These are phyloP conservation scores for Danio tinwini DNA, from an alignment of 2,797 vertebrate genomes.

Conservation along the genomic window DNA sequence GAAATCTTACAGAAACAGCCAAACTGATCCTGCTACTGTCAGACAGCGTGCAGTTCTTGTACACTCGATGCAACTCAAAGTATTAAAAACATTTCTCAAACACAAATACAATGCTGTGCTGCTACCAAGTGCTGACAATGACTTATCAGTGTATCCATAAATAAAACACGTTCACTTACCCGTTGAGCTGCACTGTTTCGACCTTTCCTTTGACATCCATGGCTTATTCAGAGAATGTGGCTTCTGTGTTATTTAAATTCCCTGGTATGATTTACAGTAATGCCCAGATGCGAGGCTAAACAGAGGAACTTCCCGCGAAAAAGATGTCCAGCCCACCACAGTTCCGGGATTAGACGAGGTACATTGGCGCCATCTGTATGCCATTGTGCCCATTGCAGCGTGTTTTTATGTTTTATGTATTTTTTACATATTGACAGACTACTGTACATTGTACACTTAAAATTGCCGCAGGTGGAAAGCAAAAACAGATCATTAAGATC, in stretches of 20 bases:
- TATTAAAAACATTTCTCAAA: not conserved
- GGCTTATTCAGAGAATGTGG: not conserved
- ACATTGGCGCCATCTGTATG: conserved; percentile 1
- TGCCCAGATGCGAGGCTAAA: not conserved
- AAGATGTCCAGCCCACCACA: not conserved
- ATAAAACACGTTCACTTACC: conserved; percentile 2
- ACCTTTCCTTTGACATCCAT: not conserved
- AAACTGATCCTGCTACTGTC: not conserved
- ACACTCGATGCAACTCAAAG: not conserved
- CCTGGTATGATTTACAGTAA: not conserved
- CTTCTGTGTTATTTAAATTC: not conserved
- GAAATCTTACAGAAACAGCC: not conserved
- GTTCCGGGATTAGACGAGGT: not conserved
- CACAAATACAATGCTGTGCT: not conserved
- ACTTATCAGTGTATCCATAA: not conserved
- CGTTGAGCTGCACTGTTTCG: not conserved
- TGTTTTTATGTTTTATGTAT: not conserved
- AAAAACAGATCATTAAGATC: no score
- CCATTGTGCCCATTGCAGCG: not conserved
- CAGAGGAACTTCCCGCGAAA: conserved; percentile 12
- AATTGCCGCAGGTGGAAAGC: no score
- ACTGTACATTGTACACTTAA: not conserved
- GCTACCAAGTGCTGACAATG: not conserved
- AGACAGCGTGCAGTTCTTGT: no score
- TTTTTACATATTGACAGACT: not conserved